Evolutionary conservation across 2,888 invertebrate species (phyloP), one percentile per base, ranked within the genome.

Genomic region (Enchytraeus crypticus): DNA sequence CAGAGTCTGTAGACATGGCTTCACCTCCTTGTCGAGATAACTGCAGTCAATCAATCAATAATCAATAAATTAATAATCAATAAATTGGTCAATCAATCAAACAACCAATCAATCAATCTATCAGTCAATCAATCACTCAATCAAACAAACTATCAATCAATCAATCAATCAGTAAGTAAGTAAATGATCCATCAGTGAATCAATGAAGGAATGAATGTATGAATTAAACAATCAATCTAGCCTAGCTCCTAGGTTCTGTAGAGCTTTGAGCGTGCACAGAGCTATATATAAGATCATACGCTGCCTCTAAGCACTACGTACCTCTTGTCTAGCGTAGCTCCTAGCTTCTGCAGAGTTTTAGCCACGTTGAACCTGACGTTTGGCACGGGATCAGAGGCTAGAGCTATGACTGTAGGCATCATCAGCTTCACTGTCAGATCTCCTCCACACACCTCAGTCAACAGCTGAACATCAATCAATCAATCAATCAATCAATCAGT

Each of bases 331-430:
- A 61, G 51, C n/a, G 51, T 11, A 29, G 61, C 51, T 26, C 46
- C 33, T n/a, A 61, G 46, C 29, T 46, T 38, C 27, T 49, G 49
- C 34, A 61, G 34, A 3, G 57, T 34, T 34, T 51, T 61, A 11
- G 61, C 61, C 4, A 56, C 51, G 23, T 61, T 61, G 57, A 61
- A 51, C 43, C 57, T 33, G 34, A 61, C 61, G 30, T 61, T 61
- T 27, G 61, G 29, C n/a, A 61, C 57, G 18, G 57, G 61, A 29
- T 61, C 61, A 4, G 27, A n/a, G 18, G 61, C 51, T 21, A 51
- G 34, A 26, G 43, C 45, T 14, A 43, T 26, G 8, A 61, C 46
- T 1, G 53, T 51, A 14, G 61, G 61, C 11, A 61, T 45, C 18
- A 61, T 43, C 23, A 43, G 21, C 34, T 61, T 34, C 27, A 30